phyloP scores from a whole-genome alignment of 2,888 invertebrate species.

The Linyphia triangularis region DNA sequence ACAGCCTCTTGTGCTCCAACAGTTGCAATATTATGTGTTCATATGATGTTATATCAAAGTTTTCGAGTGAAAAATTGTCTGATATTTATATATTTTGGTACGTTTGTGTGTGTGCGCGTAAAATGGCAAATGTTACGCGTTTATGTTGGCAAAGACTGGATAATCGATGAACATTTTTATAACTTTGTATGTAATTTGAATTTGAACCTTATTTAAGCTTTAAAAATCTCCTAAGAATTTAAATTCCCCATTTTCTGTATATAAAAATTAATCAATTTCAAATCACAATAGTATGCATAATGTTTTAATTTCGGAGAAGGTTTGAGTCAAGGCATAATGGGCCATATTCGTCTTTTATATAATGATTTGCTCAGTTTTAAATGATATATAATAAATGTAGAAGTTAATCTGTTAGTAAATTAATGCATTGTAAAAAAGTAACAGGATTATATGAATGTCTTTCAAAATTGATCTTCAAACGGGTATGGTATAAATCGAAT shows the following conservation, averaged over 20 bases:
- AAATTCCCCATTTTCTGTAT: background rate
- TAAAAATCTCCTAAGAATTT: background rate
- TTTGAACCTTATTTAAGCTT: background rate
- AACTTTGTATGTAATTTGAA: too few species aligned
- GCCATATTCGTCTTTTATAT: too few species aligned
- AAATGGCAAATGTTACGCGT: too few species aligned
- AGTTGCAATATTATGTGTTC: conserved; percentile 3
- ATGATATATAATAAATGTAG: too few species aligned
- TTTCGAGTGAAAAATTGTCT: background rate
- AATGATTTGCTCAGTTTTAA: too few species aligned
- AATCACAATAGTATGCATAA: too few species aligned
- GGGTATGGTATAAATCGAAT: conserved; percentile 30
- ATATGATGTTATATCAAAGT: background rate
- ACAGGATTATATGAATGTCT: background rate
- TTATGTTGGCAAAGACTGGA: background rate
- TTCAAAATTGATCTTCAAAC: conserved; percentile 15
- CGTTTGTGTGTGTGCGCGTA: background rate
- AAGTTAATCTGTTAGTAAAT: background rate
- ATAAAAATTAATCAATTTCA: too few species aligned
- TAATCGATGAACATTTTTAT: background rate
- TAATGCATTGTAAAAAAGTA: background rate
- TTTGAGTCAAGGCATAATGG: too few species aligned
- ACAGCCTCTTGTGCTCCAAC: background rate
- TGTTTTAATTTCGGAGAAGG: too few species aligned
- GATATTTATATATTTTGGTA: background rate